Evolutionary conservation across 2,888 invertebrate species (phyloP).

Genomic region (Eubasilissa splendida): DNA sequence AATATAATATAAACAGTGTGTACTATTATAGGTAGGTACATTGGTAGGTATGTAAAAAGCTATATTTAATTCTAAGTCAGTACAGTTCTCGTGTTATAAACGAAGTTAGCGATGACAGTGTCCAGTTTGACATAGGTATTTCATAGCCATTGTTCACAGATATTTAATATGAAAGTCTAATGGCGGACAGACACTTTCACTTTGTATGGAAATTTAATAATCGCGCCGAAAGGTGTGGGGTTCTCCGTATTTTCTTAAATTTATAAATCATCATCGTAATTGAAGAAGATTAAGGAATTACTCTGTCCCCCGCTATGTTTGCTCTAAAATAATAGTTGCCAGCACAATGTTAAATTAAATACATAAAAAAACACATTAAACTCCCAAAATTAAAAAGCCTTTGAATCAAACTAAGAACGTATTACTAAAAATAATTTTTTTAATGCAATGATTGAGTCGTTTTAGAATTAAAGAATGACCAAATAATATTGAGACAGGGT

Average conservation of each 20-base stretch:
- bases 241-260: conserved; percentile 13
- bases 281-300: no score
- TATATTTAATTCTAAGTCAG: conserved; percentile 1
- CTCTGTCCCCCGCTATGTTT: no score
- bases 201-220: conserved; percentile 46
- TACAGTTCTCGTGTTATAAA: conserved; percentile 46
- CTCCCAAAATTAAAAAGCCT: no score
- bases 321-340: no score
- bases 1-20: no score
- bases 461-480: no score
- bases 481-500: no score
- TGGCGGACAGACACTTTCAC: conserved; percentile 40
- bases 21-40: not conserved
- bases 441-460: no score
- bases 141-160: conserved; percentile 51
- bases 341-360: no score
- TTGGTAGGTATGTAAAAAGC: not conserved
- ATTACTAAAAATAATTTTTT: no score
- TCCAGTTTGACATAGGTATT: conserved; percentile 47
- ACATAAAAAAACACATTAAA: no score
- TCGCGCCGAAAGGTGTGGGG: not conserved
- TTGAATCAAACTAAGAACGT: no score
- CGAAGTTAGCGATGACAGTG: conserved; percentile 53
- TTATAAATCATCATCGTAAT: not conserved
- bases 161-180: conserved; percentile 51